Evolutionary conservation across 2,888 invertebrate genomes (phyloP).

Genomic region (Antheraea assamensis): DNA sequence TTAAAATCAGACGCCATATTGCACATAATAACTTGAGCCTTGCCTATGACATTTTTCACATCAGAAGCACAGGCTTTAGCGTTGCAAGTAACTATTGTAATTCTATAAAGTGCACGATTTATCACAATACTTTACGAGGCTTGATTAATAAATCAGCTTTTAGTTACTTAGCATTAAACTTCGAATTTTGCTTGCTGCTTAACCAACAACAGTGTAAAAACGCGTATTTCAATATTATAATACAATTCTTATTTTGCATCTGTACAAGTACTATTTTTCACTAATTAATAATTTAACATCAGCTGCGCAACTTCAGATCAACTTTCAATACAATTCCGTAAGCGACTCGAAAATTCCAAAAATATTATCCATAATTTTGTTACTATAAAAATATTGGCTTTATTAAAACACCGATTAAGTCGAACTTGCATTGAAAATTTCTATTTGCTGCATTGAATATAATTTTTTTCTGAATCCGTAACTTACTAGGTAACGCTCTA

Average conservation of each 20-base stretch:
- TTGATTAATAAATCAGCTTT: not conserved
- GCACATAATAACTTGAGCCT: slow-evolving; percentile 2
- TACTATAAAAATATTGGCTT: not conserved
- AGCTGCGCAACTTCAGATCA: not conserved
- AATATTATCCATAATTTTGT: not conserved
- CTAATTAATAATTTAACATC: not conserved
- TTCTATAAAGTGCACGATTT: not conserved
- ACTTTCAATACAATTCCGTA: not conserved
- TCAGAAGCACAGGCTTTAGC: not conserved
- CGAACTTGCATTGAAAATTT: not conserved
- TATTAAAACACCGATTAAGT: not conserved
- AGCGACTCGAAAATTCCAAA: not conserved
- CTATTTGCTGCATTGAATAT: not conserved
- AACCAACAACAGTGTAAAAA: not conserved
- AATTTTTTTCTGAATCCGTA: not conserved
- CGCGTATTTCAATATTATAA: not conserved
- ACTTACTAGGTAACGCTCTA: not conserved
- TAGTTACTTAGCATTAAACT: not conserved
- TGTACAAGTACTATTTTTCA: not conserved
- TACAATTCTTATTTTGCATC: not conserved
- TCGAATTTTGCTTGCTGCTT: not conserved
- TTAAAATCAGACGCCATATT: slow-evolving; percentile 16
- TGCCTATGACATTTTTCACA: not conserved
- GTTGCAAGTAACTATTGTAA: not conserved
- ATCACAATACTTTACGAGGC: not conserved